Conservation (phyloP, 2,113 vertebrate species). For the Gallinago media region DNA sequence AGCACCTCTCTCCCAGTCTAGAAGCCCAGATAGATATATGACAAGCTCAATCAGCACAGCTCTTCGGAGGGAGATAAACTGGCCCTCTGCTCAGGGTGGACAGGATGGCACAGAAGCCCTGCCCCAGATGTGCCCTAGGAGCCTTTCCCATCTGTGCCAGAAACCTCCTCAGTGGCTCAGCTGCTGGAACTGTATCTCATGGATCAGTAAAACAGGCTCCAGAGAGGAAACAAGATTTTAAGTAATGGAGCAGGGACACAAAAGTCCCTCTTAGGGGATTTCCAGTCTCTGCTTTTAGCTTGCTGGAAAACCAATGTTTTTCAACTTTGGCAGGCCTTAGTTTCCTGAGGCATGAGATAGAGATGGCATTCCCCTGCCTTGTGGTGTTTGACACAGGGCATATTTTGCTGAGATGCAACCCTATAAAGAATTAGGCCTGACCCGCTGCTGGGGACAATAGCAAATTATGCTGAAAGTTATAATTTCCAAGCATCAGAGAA, state of each 20-base stretch:
- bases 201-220: not conserved
- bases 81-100: not conserved
- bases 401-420: not conserved
- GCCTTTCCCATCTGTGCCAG: not conserved
- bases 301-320: not conserved
- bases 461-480: not conserved
- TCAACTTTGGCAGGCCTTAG: not conserved
- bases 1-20: not conserved
- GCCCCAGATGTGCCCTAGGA: not conserved
- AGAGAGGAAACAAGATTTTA: not conserved
- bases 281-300: not conserved
- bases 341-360: not conserved
- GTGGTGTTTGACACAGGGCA: not conserved
- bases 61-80: not conserved
- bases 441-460: not conserved
- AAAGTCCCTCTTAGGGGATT: not conserved
- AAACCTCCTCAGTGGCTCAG: not conserved
- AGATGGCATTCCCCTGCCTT: not conserved
- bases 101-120: not conserved
- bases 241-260: not conserved
- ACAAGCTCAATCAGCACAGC: not conserved
- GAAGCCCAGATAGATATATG: not conserved
- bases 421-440: not conserved
- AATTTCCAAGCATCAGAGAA: not conserved
- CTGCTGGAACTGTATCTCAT: not conserved